A percentile compares a stretch with the other conserved stretches of the same genome.
phyloP scores from a whole-genome alignment of 2,888 invertebrate species.

The Globia sparganii region DNA sequence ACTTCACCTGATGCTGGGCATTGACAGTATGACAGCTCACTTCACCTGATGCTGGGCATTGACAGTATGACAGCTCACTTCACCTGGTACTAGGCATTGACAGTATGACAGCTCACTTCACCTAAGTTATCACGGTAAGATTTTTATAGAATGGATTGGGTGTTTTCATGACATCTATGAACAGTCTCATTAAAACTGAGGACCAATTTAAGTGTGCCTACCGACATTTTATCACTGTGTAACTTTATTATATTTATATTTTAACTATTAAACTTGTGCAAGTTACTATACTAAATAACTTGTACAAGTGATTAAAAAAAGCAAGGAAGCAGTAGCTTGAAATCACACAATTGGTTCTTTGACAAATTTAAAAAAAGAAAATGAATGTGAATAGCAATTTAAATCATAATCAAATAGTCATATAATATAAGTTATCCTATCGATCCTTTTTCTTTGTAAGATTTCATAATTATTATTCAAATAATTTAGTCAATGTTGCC shows the following conservation, averaged over 20 bases:
- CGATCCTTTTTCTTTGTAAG: background rate
- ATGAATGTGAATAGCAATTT: background rate
- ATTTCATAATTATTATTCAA: background rate
- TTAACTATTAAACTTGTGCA: background rate
- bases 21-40: too few relatives aligned
- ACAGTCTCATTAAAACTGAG: background rate
- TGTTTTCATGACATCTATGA: background rate
- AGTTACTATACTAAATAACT: background rate
- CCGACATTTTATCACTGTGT: background rate
- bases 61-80: too few relatives aligned
- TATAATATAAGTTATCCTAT: background rate
- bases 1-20: too few relatives aligned
- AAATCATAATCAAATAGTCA: background rate
- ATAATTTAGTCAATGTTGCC: background rate
- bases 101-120: background rate
- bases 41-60: too few relatives aligned
- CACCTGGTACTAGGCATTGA: background rate
- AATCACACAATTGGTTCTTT: background rate
- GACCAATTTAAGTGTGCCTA: background rate
- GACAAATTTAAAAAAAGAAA: background rate
- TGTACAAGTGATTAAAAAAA: too few relatives aligned
- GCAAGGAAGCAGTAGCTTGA: too few relatives aligned
- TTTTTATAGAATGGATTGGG: background rate
- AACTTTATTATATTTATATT: background rate
- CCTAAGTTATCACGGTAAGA: background rate